Percentiles rank a stretch among this genome's conserved stretches.
Evolutionary conservation across 2,888 invertebrate genomes (phyloP).

Genomic region (Hydropsyche betteni): DNA sequence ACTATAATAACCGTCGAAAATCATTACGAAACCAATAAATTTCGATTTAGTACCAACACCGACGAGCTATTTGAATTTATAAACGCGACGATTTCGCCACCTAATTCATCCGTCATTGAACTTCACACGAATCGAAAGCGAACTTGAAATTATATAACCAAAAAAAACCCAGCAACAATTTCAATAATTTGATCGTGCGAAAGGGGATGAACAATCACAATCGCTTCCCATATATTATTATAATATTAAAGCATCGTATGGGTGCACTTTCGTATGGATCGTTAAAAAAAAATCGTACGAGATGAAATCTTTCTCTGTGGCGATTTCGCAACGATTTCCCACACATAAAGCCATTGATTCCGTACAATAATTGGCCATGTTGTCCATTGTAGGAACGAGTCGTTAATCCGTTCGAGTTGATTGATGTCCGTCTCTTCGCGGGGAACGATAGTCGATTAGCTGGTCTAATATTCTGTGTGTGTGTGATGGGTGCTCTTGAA

Average conservation of each 20-base stretch:
- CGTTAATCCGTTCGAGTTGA: constrained; percentile 24
- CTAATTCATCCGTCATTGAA: too few relatives aligned
- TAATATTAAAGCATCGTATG: too few relatives aligned
- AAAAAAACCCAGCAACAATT: not conserved
- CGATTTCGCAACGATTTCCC: constrained; percentile 28
- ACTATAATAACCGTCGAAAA: too few relatives aligned
- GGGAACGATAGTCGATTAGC: not conserved
- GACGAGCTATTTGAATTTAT: too few relatives aligned
- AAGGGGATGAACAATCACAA: constrained; percentile 34
- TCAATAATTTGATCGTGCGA: constrained; percentile 4
- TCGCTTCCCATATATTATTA: constrained; percentile 25
- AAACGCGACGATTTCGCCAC: too few relatives aligned
- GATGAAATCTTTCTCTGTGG: not conserved
- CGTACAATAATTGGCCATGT: constrained; percentile 22
- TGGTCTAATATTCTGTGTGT: too few relatives aligned
- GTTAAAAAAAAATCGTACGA: not conserved
- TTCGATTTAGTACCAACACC: too few relatives aligned
- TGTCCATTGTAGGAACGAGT: constrained; percentile 25
- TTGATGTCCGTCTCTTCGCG: constrained; percentile 12
- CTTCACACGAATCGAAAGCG: too few relatives aligned
- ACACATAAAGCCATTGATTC: not conserved
- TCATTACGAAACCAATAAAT: too few relatives aligned
- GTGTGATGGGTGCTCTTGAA: too few relatives aligned
- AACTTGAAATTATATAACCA: too few relatives aligned
- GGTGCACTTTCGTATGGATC: constrained; percentile 19